phyloP scores from a whole-genome alignment of 2,888 invertebrate genomes.

The Amphipyra berbera region DNA sequence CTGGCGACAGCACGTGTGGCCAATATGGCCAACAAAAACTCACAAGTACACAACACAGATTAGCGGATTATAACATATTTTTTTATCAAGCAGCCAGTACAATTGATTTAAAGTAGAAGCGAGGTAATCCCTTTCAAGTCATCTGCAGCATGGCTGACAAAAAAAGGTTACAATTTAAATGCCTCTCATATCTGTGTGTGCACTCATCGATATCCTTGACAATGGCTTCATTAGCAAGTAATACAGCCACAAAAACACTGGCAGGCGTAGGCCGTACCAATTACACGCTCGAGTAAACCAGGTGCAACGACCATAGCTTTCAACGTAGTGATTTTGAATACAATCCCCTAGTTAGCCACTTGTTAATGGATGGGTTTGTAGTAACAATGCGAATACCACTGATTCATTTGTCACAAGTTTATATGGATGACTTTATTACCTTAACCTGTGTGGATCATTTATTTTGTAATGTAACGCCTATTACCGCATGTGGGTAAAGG shows the following conservation, averaged over 20 bases:
- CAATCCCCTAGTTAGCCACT: conserved; percentile 71
- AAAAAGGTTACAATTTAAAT: conserved; percentile 16
- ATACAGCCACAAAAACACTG: conserved; percentile 58
- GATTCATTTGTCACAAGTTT: conserved; percentile 47
- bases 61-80: not conserved
- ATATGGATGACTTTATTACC: conserved; percentile 60
- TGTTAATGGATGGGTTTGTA: conserved; percentile 65
- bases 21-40: conserved; percentile 1
- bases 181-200: conserved; percentile 3
- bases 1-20: conserved; percentile 26
- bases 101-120: not conserved
- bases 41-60: conserved; percentile 20
- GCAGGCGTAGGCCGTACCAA: conserved; percentile 64
- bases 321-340: conserved; percentile 68
- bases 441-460: conserved; percentile 23
- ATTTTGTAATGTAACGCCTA: conserved; percentile 3
- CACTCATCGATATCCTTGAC: conserved; percentile 41
- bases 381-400: conserved; percentile 46
- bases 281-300: conserved; percentile 78
- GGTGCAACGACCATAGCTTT: conserved; percentile 72
- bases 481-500: conserved; percentile 1
- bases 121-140: not conserved
- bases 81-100: not conserved
- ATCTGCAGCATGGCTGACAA: not conserved
- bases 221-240: conserved; percentile 59